These are phyloP conservation scores for Diphyllodes magnificus DNA, from an alignment of 2,113 vertebrate species.

Conservation along the genomic window DNA sequence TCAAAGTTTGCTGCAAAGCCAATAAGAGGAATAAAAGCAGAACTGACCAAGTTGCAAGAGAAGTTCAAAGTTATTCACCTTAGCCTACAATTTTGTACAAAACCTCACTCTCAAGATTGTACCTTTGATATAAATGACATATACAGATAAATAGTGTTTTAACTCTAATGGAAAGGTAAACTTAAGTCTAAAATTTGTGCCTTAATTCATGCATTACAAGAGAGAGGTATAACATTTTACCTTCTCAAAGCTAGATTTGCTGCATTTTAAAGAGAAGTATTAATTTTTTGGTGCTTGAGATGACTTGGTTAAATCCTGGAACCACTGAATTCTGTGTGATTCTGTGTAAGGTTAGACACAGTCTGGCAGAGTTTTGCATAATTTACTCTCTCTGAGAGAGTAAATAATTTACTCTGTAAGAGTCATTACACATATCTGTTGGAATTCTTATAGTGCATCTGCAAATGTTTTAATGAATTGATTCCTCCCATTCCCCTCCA, in stretches of 20 bases:
- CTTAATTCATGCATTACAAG: background rate
- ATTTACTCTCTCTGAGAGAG: background rate
- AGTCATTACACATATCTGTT: background rate
- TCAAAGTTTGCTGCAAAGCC: background rate
- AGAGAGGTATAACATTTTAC: background rate
- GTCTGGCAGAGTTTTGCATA: background rate
- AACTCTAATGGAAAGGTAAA: background rate
- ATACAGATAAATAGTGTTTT: background rate
- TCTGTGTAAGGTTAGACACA: background rate
- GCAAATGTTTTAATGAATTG: background rate
- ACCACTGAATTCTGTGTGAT: background rate
- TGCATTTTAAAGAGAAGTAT: background rate
- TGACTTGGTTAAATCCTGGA: background rate
- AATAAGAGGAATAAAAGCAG: background rate
- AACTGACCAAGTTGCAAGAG: background rate
- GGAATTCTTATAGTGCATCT: background rate
- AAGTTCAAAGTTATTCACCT: background rate
- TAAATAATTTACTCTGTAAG: background rate
- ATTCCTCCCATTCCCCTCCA: background rate
- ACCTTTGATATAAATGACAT: background rate
- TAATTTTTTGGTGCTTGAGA: background rate
- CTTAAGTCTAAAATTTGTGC: background rate
- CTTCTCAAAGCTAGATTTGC: background rate
- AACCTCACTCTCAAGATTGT: background rate
- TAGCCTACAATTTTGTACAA: background rate